Percentiles rank a stretch among this genome's conserved stretches.
These are phyloP conservation scores for Xiphophorus maculatus DNA, from an alignment of 2,113 vertebrate species.

Conservation along the genomic window DNA sequence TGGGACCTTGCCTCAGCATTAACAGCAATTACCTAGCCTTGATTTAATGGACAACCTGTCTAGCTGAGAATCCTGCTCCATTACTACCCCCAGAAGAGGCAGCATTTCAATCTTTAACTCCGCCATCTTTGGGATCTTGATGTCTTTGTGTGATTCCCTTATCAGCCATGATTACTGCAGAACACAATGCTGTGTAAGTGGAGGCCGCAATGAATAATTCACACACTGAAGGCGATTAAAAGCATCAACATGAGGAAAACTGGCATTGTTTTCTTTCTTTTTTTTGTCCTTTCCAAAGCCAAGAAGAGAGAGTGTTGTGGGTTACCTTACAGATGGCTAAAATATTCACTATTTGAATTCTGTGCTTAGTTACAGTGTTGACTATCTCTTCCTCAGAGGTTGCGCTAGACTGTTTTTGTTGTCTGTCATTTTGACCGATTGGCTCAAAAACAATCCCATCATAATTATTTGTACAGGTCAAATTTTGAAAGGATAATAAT, in stretches of 20 bases:
- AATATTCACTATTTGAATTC: too few species aligned
- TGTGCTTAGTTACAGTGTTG: too few species aligned
- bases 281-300: slow-evolving; percentile 35
- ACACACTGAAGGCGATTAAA: slow-evolving; percentile 74
- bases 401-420: too few species aligned
- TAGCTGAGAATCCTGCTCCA: slow-evolving; percentile 48
- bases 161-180: slow-evolving; percentile 62
- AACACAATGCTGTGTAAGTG: slow-evolving; percentile 61
- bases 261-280: slow-evolving; percentile 39
- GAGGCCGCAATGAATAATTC: slow-evolving; percentile 77
- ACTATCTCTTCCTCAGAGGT: too few species aligned
- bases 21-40: slow-evolving; percentile 72
- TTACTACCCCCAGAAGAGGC: slow-evolving; percentile 59
- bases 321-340: background rate
- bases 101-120: slow-evolving; percentile 21
- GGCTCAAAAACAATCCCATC: too few species aligned
- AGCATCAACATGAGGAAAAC: slow-evolving; percentile 58
- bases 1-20: slow-evolving; percentile 57
- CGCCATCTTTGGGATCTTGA: slow-evolving; percentile 40
- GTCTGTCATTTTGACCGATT: too few species aligned
- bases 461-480: too few species aligned
- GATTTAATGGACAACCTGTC: slow-evolving; percentile 66
- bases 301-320: background rate
- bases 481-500: too few species aligned
- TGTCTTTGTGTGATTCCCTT: slow-evolving; percentile 39